Conservation (phyloP, 2,888 invertebrate species). For the Macrophya alboannulata region DNA sequence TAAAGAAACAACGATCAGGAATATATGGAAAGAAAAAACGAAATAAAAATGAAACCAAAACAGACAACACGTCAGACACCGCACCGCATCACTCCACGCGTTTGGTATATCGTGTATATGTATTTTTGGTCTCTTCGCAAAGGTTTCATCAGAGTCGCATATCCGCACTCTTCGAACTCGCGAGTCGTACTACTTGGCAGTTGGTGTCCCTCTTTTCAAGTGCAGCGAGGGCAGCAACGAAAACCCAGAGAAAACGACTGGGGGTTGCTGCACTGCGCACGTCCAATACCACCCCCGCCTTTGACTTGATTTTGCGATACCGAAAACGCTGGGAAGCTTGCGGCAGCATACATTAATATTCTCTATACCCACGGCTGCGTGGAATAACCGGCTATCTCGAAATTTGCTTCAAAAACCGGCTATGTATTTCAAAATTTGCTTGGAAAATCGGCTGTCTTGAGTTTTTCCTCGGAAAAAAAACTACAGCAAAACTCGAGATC, state of each 20-base stretch:
- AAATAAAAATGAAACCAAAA: not conserved
- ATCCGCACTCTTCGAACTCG: slow-evolving; percentile 47
- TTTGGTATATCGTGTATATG: not conserved
- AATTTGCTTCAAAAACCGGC: no score
- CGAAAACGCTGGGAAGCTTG: slow-evolving; percentile 1
- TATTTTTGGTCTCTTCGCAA: slow-evolving; percentile 7
- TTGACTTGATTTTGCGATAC: slow-evolving; percentile 4
- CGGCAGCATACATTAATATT: not conserved
- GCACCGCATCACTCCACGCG: not conserved
- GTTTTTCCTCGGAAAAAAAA: no score
- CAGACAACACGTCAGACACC: not conserved
- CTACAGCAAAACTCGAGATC: not conserved
- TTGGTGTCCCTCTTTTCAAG: slow-evolving; percentile 45
- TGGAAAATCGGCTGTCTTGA: no score
- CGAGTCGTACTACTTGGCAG: slow-evolving; percentile 49
- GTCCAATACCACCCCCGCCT: slow-evolving; percentile 45
- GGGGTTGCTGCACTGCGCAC: slow-evolving; percentile 55
- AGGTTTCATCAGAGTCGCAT: slow-evolving; percentile 22
- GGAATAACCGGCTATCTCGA: no score
- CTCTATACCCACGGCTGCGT: not conserved
- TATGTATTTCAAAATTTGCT: no score
- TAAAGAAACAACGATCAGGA: not conserved
- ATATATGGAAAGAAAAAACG: not conserved
- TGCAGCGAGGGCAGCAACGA: slow-evolving; percentile 31
- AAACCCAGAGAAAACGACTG: slow-evolving; percentile 40